Evolutionary conservation across 2,888 invertebrate genomes (phyloP).

Genomic region (Drosophila cyrtoloma): DNA sequence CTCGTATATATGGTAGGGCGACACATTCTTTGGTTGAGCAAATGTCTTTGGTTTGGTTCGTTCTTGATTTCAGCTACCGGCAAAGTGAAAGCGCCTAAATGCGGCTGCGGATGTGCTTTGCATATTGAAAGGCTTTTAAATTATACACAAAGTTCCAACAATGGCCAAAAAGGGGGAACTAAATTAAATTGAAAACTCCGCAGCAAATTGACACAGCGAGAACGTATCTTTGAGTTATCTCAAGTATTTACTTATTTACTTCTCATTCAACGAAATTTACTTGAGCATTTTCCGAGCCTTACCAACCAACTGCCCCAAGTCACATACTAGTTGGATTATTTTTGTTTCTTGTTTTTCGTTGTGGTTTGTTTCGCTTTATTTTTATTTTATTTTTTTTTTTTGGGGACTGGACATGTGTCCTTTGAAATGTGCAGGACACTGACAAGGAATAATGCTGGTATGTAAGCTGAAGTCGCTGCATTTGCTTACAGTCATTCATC

Average conservation of each 20-base stretch:
- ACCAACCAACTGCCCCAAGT: conserved; percentile 28
- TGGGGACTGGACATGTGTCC: conserved; percentile 58
- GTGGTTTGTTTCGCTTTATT: neutral
- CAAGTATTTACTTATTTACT: conserved; percentile 82
- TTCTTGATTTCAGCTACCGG: conserved; percentile 43
- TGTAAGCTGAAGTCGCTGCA: conserved; percentile 57
- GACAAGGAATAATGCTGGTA: conserved; percentile 79
- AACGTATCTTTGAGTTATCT: conserved; percentile 51
- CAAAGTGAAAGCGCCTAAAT: conserved; percentile 58
- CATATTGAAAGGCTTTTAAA: conserved; percentile 64
- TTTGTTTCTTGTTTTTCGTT: neutral
- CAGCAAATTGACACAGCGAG: conserved; percentile 58
- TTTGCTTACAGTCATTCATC: conserved; percentile 63
- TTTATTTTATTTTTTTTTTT: conserved; percentile 6
- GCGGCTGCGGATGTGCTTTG: conserved; percentile 69
- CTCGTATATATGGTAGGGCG: conserved; percentile 42
- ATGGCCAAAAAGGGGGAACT: conserved; percentile 11
- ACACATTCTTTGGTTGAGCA: conserved; percentile 42
- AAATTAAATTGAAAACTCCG: conserved; percentile 47
- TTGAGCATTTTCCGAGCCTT: conserved; percentile 65
- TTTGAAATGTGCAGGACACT: conserved; percentile 69
- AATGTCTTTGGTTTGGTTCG: conserved; percentile 34
- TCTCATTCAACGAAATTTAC: conserved; percentile 73
- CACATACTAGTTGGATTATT: conserved; percentile 39
- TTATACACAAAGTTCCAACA: conserved; percentile 29